phyloP scores from a whole-genome alignment of 2,797 vertebrate species.

The Sciurus carolinensis region DNA sequence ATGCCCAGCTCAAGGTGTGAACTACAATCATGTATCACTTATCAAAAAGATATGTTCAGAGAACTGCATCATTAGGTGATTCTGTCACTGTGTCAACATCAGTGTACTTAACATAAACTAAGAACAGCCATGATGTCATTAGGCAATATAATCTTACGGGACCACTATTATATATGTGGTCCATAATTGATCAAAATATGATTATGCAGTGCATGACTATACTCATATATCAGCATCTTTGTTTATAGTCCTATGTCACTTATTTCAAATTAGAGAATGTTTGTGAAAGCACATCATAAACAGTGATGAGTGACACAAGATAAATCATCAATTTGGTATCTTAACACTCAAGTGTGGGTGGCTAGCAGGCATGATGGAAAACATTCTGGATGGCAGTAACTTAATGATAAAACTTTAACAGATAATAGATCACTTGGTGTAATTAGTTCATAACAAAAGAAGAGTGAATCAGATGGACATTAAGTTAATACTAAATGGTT shows the following conservation, averaged over 20 bases:
- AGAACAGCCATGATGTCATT: not conserved
- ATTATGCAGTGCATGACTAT: not conserved
- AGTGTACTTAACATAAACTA: not conserved
- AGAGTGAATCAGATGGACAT: constrained; percentile 16
- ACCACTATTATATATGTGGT: not conserved
- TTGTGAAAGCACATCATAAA: constrained; percentile 55
- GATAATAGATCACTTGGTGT: not conserved
- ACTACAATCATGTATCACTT: not conserved
- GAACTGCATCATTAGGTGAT: not conserved
- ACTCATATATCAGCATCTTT: not conserved
- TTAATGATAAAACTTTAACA: constrained; percentile 29
- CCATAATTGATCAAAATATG: not conserved
- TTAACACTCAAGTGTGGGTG: not conserved
- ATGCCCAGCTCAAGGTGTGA: constrained; percentile 9
- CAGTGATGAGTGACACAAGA: not conserved
- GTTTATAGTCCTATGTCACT: not conserved
- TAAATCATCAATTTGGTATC: not conserved
- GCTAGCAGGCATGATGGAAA: constrained; percentile 16
- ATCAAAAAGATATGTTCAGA: not conserved
- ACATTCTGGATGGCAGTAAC: constrained; percentile 32
- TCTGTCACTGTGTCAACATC: not conserved
- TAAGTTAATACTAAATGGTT: constrained; percentile 27
- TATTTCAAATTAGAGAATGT: constrained; percentile 24
- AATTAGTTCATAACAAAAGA: constrained; percentile 32
- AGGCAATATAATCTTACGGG: not conserved